A percentile compares a stretch with the other conserved stretches of the same genome.
Evolutionary conservation across 2,888 invertebrate species (phyloP).

Genomic region (Leucoptera coffeella): DNA sequence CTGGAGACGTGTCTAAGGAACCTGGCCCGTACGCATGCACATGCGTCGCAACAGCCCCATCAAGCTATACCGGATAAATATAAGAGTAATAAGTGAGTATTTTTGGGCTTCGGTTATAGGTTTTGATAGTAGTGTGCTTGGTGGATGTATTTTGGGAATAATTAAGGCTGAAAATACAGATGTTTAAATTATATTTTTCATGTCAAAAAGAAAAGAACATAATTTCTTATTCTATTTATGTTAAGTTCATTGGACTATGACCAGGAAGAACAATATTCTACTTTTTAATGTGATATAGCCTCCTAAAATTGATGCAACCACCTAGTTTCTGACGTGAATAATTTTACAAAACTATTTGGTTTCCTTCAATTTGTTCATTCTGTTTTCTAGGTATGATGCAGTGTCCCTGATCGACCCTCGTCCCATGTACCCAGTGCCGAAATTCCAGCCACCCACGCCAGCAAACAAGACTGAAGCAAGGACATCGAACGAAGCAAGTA

Average conservation of each 20-base stretch:
- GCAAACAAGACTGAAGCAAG: slow-evolving; percentile 1
- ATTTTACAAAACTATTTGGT: no score
- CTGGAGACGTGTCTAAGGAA: slow-evolving; percentile 62
- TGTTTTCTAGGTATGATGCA: slow-evolving; percentile 22
- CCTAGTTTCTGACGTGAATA: no score
- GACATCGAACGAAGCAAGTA: neutral
- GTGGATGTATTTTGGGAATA: no score
- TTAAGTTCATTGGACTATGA: neutral
- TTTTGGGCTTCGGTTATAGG: no score
- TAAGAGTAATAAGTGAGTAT: slow-evolving; percentile 62
- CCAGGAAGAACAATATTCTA: neutral
- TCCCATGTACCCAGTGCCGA: slow-evolving; percentile 28
- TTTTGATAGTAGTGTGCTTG: no score
- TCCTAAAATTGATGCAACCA: no score
- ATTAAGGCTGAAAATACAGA: no score
- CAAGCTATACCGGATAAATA: slow-evolving; percentile 89
- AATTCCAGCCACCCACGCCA: slow-evolving; percentile 19
- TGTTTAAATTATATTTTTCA: no score
- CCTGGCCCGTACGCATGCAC: slow-evolving; percentile 63
- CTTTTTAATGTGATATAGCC: no score
- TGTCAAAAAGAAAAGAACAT: no score
- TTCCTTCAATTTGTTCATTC: neutral
- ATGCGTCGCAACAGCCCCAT: slow-evolving; percentile 62
- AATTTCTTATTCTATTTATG: no score
- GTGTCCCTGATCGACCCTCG: slow-evolving; percentile 30